Evolutionary conservation across 2,797 vertebrate genomes (phyloP).

Genomic region (Luscinia megarhynchos): DNA sequence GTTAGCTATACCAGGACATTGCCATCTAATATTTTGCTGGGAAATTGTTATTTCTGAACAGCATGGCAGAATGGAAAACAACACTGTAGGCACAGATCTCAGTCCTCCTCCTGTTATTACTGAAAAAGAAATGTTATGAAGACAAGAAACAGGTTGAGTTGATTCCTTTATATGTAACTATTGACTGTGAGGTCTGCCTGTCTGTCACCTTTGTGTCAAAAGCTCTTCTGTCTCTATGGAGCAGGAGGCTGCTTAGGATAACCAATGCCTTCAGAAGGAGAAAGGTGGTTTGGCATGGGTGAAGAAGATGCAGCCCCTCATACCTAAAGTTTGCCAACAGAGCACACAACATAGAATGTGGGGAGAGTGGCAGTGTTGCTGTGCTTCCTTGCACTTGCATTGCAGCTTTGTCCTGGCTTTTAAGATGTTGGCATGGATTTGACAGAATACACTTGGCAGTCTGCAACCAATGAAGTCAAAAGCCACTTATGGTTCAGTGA

Average conservation of each 20-base stretch:
- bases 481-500: neutral
- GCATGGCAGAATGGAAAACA: neutral
- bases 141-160: neutral
- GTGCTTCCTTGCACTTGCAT: rapidly evolving
- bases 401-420: neutral
- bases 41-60: neutral
- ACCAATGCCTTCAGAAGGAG: neutral
- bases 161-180: neutral
- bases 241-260: neutral
- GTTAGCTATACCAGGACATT: neutral
- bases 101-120: neutral
- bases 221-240: neutral
- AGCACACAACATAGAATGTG: rapidly evolving
- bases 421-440: neutral
- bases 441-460: neutral
- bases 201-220: neutral
- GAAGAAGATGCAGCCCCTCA: neutral
- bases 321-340: rapidly evolving
- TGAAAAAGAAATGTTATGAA: neutral
- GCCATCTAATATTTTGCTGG: neutral
- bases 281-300: neutral
- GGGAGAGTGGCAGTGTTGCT: neutral
- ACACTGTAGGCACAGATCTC: neutral
- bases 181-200: neutral
- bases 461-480: neutral